These are phyloP conservation scores for Hymenochirus boettgeri DNA, from an alignment of 2,113 vertebrate genomes.

Conservation along the genomic window DNA sequence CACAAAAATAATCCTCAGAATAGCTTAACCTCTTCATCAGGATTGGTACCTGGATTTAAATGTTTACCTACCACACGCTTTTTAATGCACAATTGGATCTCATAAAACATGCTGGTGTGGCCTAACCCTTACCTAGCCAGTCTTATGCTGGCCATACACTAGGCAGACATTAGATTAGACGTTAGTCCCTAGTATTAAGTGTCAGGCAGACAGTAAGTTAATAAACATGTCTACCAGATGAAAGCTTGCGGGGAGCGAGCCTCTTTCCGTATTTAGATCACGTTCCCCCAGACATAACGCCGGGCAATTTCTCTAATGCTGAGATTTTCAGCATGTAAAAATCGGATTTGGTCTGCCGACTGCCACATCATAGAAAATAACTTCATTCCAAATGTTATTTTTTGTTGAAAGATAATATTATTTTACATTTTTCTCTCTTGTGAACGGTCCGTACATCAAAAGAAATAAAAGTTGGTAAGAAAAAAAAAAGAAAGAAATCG, in stretches of 20 bases:
- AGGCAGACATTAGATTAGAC: no score
- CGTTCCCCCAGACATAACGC: not conserved
- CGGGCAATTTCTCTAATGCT: not conserved
- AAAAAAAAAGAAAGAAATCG: not conserved
- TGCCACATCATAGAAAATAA: not conserved
- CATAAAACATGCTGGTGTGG: no score
- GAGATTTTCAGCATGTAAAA: conserved; percentile 1
- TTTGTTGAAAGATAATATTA: not conserved
- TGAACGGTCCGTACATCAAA: conserved; percentile 18
- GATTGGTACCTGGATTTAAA: no score
- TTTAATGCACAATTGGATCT: no score
- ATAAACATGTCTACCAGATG: not conserved
- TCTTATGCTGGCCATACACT: no score
- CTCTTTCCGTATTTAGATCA: not conserved
- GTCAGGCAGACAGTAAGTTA: not conserved
- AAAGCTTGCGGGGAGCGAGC: not conserved
- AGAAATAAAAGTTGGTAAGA: not conserved
- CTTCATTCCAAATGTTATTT: conserved; percentile 27
- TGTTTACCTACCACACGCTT: no score
- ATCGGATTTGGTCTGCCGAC: conserved; percentile 3
- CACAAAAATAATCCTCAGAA: no score
- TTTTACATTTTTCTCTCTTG: not conserved
- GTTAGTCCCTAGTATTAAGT: no score
- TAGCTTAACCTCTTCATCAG: no score
- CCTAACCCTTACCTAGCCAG: no score